Conservation (phyloP, 2,113 vertebrate species). For the Terrapene triunguis region DNA sequence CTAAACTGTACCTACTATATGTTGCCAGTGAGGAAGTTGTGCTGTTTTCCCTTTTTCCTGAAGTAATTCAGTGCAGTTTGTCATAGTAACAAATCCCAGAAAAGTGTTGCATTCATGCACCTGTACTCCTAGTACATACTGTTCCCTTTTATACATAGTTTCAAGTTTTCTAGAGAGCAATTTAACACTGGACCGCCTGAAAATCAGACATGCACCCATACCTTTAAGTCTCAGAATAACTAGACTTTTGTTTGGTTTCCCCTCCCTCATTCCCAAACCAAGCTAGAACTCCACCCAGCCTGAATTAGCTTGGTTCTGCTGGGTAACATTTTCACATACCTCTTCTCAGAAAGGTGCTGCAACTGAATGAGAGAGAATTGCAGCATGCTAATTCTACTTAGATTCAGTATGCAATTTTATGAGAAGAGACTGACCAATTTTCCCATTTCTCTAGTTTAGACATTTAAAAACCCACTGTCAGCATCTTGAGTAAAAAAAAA, state of each 20-base stretch:
- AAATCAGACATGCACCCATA: background rate
- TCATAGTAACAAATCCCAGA: slow-evolving; percentile 7
- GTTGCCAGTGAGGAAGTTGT: background rate
- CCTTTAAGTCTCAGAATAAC: background rate
- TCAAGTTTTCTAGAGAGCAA: background rate
- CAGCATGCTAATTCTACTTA: slow-evolving; percentile 54
- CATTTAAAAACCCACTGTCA: slow-evolving; percentile 52
- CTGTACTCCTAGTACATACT: background rate
- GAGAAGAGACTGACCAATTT: slow-evolving; percentile 33
- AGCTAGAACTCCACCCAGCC: background rate
- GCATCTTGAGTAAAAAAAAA: slow-evolving; percentile 51
- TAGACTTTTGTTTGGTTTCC: background rate
- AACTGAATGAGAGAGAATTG: slow-evolving; percentile 57
- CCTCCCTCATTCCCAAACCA: slow-evolving; percentile 48
- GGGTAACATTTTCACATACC: background rate
- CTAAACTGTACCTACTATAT: background rate
- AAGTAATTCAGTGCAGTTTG: slow-evolving; percentile 25
- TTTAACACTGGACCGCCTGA: background rate
- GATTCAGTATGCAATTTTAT: slow-evolving; percentile 24
- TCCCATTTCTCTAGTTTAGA: slow-evolving; percentile 11
- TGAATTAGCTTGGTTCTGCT: slow-evolving; percentile 18
- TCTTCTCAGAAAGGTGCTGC: slow-evolving; percentile 57
- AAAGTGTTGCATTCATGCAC: background rate
- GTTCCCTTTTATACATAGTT: background rate
- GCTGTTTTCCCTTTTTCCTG: slow-evolving; percentile 31